Percentiles rank a stretch among this genome's conserved stretches.
Evolutionary conservation across 1,140 invertebrate genomes (phyloP).

Genomic region (Papilio dardanus): DNA sequence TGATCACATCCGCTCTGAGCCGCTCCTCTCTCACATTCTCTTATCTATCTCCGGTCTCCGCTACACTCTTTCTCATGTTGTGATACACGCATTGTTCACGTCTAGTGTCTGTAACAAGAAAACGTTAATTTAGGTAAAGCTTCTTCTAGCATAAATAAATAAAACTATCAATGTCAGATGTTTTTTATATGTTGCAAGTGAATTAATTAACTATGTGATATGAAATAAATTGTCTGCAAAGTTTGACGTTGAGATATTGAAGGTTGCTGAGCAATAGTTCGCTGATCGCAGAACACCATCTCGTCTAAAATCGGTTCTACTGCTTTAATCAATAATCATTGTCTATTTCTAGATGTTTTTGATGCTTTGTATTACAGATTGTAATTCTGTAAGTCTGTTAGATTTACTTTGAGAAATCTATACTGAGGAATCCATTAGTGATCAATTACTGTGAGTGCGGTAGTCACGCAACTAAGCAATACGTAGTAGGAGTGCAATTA

Average conservation of each 20-base stretch:
- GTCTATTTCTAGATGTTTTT: slow-evolving; percentile 3
- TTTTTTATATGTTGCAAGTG: neutral
- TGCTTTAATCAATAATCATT: slow-evolving; percentile 22
- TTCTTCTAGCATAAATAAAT: no score
- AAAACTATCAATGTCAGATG: neutral
- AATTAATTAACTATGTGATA: neutral
- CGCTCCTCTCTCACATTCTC: slow-evolving; percentile 46
- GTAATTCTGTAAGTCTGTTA: no score
- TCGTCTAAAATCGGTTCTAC: slow-evolving; percentile 13
- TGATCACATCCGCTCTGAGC: slow-evolving; percentile 56
- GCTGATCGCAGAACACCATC: neutral
- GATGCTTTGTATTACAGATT: no score
- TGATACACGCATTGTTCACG: slow-evolving; percentile 39
- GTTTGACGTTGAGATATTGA: slow-evolving; percentile 17
- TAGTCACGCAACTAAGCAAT: neutral
- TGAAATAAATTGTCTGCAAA: slow-evolving; percentile 25
- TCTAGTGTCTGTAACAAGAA: slow-evolving; percentile 52
- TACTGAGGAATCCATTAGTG: neutral
- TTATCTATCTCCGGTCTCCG: slow-evolving; percentile 44
- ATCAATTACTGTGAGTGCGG: neutral
- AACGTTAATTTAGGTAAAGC: slow-evolving; percentile 13
- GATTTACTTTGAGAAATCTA: neutral
- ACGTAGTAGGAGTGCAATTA: neutral
- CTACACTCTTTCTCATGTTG: slow-evolving; percentile 15
- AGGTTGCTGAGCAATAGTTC: neutral